phyloP scores from a whole-genome alignment of 2,113 vertebrate genomes.

The Antechinus flavipes region DNA sequence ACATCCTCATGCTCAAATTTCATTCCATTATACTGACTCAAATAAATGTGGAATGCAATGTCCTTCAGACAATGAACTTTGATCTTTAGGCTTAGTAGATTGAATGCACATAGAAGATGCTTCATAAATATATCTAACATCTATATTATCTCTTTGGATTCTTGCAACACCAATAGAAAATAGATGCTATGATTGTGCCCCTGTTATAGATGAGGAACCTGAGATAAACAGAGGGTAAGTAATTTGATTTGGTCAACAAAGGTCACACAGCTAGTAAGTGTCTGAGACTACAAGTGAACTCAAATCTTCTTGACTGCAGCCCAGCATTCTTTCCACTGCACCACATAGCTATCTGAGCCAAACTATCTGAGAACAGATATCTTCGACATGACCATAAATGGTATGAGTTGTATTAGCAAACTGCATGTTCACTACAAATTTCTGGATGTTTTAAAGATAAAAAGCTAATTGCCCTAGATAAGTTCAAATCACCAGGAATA shows the following conservation, averaged over 20 bases:
- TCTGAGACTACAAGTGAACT: background rate
- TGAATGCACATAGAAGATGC: background rate
- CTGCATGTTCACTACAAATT: too few relatives aligned
- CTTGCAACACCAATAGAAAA: background rate
- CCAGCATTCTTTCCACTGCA: background rate
- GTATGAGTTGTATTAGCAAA: too few relatives aligned
- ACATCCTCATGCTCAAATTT: background rate
- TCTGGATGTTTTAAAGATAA: background rate
- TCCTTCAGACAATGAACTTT: background rate
- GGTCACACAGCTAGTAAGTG: background rate
- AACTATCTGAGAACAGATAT: too few relatives aligned
- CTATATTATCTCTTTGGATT: background rate
- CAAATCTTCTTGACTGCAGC: background rate
- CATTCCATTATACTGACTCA: background rate
- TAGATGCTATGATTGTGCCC: background rate
- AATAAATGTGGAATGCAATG: background rate
- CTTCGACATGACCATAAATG: too few relatives aligned
- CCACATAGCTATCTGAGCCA: background rate
- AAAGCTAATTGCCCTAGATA: background rate
- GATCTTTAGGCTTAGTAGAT: background rate
- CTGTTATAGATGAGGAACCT: background rate
- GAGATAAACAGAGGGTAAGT: background rate
- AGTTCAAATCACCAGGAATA: background rate
- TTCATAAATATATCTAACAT: background rate
- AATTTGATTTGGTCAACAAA: background rate